Base-by-base conservation (phyloP, 2,797 vertebrate genomes). In the Zonotrichia albicollis region DNA sequence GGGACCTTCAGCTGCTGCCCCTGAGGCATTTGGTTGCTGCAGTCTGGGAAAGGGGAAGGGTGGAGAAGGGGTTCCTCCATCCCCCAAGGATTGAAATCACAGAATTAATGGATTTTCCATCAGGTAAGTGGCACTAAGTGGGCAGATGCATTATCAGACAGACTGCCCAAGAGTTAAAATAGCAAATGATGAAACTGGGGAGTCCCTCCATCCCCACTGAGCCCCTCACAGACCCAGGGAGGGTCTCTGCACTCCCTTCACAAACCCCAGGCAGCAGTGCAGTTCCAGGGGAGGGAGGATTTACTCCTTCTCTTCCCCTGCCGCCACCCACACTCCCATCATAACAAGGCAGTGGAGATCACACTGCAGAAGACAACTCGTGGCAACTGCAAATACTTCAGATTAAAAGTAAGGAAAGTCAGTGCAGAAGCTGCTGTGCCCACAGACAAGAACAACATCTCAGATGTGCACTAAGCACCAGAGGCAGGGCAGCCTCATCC, bases 331-430 rank as follows among this genome's bases (percentile, higher is more conserved):
- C 67, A 0, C 13, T 5, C 55, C 10, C 19, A 65, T 58, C 51
- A 0, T 3, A 42, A 79, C 86, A 54, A 76, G 71, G 84, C 14
- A 82, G 88, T 32, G 16, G 66, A 87, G 91, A 75, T 65, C 82
- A 40, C 13, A 1, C 88, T 57, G 92, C 87, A 91, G 91, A 79
- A 90, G 79, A 68, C 15, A 42, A 8, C 53, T 46, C 70, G 4
- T 22, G 55, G 86, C 90, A 96, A 78, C 86, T 12, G 82, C 94
- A 95, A 76, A 87, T 9, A 60, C 53, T 73, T 87, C 74, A 11
- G 64, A 87, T 90, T 75, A 90, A 89, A 96, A 87, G 76, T n/a
- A 85, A 91, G 88, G 67, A 46, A 89, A 94, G 75, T 75, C 36
- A 86, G 87, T 53, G 42, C 43, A 8, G 72, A 65, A 73, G 79